These are phyloP conservation scores for Myrmecobius fasciatus DNA, from an alignment of 2,113 vertebrate genomes.

Conservation along the genomic window DNA sequence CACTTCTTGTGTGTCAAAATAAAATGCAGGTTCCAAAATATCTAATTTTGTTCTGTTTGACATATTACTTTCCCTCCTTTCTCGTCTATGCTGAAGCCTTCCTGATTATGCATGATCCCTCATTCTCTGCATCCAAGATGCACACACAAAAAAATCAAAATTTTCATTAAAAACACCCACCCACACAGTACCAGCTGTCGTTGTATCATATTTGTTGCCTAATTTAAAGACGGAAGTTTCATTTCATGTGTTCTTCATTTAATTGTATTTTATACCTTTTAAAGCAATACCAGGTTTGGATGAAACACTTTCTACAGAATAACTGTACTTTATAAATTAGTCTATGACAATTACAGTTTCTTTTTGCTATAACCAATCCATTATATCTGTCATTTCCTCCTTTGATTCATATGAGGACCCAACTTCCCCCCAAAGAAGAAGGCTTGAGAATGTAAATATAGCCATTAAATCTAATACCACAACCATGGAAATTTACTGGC, in stretches of 20 bases:
- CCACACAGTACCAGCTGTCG: conserved; percentile 72
- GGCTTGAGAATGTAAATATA: conserved; percentile 23
- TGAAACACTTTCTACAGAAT: conserved; percentile 49
- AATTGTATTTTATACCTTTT: conserved; percentile 54
- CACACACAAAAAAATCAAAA: conserved; percentile 70
- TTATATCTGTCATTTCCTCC: conserved; percentile 27
- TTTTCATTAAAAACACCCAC: conserved; percentile 75
- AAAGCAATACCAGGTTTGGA: conserved; percentile 27
- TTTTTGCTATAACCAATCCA: conserved; percentile 41
- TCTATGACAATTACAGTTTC: conserved; percentile 8
- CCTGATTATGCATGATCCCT: conserved; percentile 67
- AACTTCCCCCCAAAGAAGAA: background rate
- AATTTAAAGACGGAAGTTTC: conserved; percentile 70
- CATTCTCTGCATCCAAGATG: conserved; percentile 70
- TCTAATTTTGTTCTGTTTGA: conserved; percentile 67
- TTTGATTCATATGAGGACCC: conserved; percentile 49
- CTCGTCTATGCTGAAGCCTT: conserved; percentile 62
- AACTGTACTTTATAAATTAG: conserved; percentile 43
- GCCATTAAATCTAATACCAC: conserved; percentile 38
- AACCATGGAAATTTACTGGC: conserved; percentile 54
- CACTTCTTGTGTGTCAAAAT: conserved; percentile 47
- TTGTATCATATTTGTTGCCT: conserved; percentile 74
- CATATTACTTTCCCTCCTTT: conserved; percentile 41
- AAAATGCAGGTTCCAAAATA: conserved; percentile 58
- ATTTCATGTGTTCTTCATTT: conserved; percentile 51